Conservation (phyloP, 92 coral and sea anemone genomes). For the Muricea muricata region DNA sequence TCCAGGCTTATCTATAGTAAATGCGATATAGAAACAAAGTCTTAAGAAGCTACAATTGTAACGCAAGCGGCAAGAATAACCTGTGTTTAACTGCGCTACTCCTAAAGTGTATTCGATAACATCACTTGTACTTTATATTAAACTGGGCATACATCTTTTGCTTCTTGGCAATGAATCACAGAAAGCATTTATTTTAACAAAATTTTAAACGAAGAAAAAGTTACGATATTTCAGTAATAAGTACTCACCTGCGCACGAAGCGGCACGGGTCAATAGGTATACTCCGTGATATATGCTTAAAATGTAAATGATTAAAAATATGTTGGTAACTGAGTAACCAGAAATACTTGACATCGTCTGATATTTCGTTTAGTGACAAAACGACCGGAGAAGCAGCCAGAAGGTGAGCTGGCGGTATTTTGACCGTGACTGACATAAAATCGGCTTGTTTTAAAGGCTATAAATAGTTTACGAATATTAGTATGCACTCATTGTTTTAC, state of each 20-base stretch:
- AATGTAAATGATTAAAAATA: background rate
- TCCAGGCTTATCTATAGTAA: background rate
- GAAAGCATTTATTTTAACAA: background rate
- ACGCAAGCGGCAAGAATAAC: background rate
- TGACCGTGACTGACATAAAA: conserved; percentile 19
- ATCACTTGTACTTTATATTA: background rate
- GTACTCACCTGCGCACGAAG: conserved; percentile 44
- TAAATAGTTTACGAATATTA: conserved; percentile 30
- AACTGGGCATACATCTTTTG: background rate
- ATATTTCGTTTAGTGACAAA: background rate
- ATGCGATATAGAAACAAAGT: background rate
- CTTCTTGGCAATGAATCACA: too few relatives aligned
- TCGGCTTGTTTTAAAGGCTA: conserved; percentile 25
- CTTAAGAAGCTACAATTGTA: background rate
- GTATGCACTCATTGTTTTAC: conserved; percentile 21
- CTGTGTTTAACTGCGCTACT: background rate
- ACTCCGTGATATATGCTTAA: background rate
- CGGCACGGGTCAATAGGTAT: background rate
- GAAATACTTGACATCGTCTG: background rate
- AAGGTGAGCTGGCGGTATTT: conserved; percentile 12
- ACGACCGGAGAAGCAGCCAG: background rate
- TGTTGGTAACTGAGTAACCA: background rate
- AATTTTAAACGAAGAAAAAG: background rate
- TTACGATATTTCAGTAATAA: background rate
- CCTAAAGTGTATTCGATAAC: background rate